Percentiles rank a stretch among this genome's conserved stretches.
These are phyloP conservation scores for Scartelaos histophorus DNA, from an alignment of 2,113 vertebrate genomes.

Conservation along the genomic window DNA sequence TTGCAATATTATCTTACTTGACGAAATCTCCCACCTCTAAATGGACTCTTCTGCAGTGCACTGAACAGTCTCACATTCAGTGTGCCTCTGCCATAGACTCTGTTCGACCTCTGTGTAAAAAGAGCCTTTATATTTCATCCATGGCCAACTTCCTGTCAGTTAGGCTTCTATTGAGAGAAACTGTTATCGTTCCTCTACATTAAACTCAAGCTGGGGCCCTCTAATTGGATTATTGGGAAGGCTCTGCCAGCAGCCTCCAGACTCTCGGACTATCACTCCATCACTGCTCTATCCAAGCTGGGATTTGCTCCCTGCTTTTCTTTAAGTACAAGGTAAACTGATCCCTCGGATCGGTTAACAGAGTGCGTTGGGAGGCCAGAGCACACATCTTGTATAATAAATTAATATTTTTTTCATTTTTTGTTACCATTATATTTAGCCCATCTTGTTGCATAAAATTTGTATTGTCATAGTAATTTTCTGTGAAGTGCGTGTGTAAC, in stretches of 20 bases:
- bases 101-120: constrained; percentile 1
- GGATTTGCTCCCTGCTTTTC: constrained; percentile 8
- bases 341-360: constrained; percentile 21
- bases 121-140: not conserved
- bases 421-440: not conserved
- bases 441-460: not conserved
- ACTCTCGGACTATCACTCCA: not conserved
- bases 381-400: not conserved
- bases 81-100: not conserved
- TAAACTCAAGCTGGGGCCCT: constrained; percentile 24
- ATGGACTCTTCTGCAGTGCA: not conserved
- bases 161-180: not conserved
- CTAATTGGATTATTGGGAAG: constrained; percentile 34
- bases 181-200: constrained; percentile 21
- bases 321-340: constrained; percentile 35
- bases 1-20: not conserved
- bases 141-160: constrained; percentile 18
- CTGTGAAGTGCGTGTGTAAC: too few species aligned
- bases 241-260: constrained; percentile 5
- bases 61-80: not conserved
- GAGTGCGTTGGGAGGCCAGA: not conserved
- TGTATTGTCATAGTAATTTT: too few species aligned
- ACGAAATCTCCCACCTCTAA: not conserved
- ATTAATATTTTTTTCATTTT: not conserved
- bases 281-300: constrained; percentile 10